These are phyloP conservation scores for Pipra filicauda DNA, from an alignment of 2,113 vertebrate genomes.

Conservation along the genomic window DNA sequence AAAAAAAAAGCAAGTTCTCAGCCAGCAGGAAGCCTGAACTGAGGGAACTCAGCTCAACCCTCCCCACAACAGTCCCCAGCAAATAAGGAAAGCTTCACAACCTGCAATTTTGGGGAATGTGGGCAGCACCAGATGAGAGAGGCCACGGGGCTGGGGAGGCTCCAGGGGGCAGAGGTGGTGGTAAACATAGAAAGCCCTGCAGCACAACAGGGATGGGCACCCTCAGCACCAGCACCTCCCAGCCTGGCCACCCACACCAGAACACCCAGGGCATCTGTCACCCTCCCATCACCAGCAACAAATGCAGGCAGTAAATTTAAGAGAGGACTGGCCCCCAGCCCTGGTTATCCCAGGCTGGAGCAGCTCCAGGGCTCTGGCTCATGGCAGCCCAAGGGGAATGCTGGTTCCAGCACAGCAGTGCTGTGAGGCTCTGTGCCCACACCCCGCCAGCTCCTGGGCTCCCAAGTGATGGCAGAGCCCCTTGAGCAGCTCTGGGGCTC, in stretches of 20 bases:
- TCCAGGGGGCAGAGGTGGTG: not conserved
- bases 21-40: not conserved
- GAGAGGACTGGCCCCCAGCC: not conserved
- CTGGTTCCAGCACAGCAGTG: not conserved
- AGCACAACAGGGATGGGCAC: rapidly evolving
- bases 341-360: not conserved
- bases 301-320: not conserved
- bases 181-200: not conserved
- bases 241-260: not conserved
- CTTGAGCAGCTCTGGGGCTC: not conserved
- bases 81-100: not conserved
- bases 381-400: rapidly evolving
- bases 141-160: not conserved
- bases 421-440: not conserved
- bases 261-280: not conserved
- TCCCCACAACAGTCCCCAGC: not conserved
- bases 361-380: not conserved
- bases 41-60: not conserved
- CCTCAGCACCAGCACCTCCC: not conserved
- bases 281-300: not conserved
- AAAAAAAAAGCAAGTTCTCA: not conserved
- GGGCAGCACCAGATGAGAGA: not conserved
- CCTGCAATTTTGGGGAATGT: not conserved
- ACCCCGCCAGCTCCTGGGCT: not conserved
- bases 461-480: not conserved